Conservation (phyloP, 2,888 invertebrate genomes). For the Biston stratarius region DNA sequence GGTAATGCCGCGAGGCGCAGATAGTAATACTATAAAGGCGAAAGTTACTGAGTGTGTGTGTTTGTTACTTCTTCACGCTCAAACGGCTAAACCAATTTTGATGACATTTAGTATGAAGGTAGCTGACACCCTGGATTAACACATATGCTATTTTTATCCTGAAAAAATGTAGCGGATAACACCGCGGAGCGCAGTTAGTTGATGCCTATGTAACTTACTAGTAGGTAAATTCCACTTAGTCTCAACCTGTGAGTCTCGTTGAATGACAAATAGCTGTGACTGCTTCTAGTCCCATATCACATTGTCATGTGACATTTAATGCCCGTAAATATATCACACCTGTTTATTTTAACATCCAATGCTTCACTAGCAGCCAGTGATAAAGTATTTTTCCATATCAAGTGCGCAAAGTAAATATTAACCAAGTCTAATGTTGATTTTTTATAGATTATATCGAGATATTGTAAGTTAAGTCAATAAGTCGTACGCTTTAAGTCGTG, state of each 20-base stretch:
- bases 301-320: constrained; percentile 52
- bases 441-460: constrained; percentile 74
- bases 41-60: no score
- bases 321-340: constrained; percentile 64
- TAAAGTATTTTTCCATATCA: constrained; percentile 76
- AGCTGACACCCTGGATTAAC: no score
- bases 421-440: constrained; percentile 74
- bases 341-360: constrained; percentile 65
- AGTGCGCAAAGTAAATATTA: constrained; percentile 76
- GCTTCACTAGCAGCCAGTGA: constrained; percentile 53
- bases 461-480: constrained; percentile 58
- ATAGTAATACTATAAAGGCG: no score
- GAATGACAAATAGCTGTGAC: constrained; percentile 32
- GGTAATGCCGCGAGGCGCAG: no score
- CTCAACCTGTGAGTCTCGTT: constrained; percentile 7
- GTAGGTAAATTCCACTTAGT: neutral
- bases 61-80: no score
- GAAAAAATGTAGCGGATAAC: no score
- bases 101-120: no score
- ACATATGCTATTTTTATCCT: no score
- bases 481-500: constrained; percentile 50
- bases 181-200: no score
- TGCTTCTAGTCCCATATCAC: constrained; percentile 21
- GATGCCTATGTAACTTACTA: no score
- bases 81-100: no score